A percentile compares a stretch with the other conserved stretches of the same genome.
Conservation (phyloP, 2,888 invertebrate species). For the Hirtodrosophila alboralis region DNA sequence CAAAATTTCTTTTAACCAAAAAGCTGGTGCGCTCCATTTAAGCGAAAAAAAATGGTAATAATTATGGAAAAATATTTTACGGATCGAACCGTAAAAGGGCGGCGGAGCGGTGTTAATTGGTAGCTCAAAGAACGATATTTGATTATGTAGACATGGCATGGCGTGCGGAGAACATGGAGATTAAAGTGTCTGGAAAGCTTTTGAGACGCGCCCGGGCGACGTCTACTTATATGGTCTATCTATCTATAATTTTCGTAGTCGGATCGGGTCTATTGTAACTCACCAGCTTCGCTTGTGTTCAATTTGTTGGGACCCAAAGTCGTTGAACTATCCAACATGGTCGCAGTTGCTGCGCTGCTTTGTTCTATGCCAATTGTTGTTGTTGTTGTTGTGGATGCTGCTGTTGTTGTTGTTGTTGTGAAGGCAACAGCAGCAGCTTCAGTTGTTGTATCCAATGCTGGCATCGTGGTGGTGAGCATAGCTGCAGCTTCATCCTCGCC, state of each 20-base stretch:
- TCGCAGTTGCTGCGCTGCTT: constrained; percentile 48
- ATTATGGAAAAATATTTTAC: constrained; percentile 61
- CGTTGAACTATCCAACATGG: constrained; percentile 69
- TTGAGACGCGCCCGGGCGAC: constrained; percentile 34
- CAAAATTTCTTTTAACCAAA: constrained; percentile 44
- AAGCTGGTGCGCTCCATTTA: constrained; percentile 64
- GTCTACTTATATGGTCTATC: constrained; percentile 22
- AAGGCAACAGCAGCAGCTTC: constrained; percentile 21
- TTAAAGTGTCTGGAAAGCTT: constrained; percentile 71
- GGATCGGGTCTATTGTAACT: constrained; percentile 55
- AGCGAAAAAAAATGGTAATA: constrained; percentile 55
- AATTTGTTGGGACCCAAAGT: constrained; percentile 63
- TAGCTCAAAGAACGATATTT: constrained; percentile 65
- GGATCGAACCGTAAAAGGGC: constrained; percentile 62
- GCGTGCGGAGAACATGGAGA: constrained; percentile 38
- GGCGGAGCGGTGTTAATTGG: constrained; percentile 65
- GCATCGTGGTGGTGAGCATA: constrained; percentile 52
- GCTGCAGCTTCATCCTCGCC: constrained; percentile 65
- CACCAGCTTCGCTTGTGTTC: constrained; percentile 70
- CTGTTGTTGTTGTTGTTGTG: constrained; percentile 21
- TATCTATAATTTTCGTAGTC: constrained; percentile 69
- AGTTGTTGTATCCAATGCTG: constrained; percentile 59
- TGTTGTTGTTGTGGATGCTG: constrained; percentile 29
- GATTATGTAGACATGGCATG: too few species aligned
- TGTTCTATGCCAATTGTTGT: constrained; percentile 69